phyloP scores from a whole-genome alignment of 2,888 invertebrate species.

The Choreutis nemorana region DNA sequence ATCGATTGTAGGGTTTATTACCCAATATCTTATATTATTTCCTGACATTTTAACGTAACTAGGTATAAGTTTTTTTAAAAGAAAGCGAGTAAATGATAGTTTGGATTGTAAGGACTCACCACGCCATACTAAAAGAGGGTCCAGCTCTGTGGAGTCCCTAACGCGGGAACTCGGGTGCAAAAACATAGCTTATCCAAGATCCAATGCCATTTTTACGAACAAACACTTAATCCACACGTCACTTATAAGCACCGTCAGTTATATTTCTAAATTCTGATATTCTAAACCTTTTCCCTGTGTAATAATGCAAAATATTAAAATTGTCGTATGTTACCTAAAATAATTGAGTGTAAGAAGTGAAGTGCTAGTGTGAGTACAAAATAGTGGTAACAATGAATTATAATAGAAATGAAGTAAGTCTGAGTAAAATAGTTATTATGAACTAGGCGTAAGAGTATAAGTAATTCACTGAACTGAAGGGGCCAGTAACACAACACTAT shows the following conservation, averaged over 20 bases:
- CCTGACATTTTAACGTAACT: too few species aligned
- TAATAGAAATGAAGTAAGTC: conserved; percentile 7
- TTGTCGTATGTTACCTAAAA: too few species aligned
- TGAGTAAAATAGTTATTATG: conserved; percentile 11
- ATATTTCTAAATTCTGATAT: neutral
- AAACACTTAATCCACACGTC: conserved; percentile 11
- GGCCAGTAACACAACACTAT: too few species aligned
- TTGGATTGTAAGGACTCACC: conserved; percentile 35
- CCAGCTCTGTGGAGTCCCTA: conserved; percentile 51
- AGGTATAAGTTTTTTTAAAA: neutral
- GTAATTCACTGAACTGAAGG: conserved; percentile 29
- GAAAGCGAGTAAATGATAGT: neutral
- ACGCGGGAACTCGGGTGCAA: conserved; percentile 54
- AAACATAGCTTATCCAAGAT: conserved; percentile 61
- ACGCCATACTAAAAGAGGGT: conserved; percentile 53
- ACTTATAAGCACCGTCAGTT: neutral
- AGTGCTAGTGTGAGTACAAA: too few species aligned
- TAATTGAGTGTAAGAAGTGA: neutral
- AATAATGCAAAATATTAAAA: too few species aligned
- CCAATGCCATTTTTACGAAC: conserved; percentile 51
- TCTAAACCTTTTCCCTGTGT: too few species aligned
- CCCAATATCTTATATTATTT: too few species aligned
- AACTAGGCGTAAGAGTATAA: too few species aligned
- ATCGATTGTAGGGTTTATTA: too few species aligned
- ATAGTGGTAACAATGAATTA: neutral